Evolutionary conservation across 1,140 invertebrate species (phyloP).

Genomic region (Lepidurus packardi): DNA sequence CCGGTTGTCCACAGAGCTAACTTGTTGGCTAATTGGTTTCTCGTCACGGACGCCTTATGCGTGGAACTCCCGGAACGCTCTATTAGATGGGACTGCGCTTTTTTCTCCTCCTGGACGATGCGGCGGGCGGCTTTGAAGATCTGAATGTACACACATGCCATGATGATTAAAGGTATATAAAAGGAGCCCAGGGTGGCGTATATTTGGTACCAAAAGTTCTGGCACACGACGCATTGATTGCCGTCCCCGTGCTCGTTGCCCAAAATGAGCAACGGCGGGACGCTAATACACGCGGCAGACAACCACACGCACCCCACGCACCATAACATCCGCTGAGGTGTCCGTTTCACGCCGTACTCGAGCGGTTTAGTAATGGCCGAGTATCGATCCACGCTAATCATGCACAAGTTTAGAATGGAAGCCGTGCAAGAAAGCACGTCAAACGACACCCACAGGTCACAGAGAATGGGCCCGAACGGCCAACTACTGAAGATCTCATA

Average conservation of each 20-base stretch:
- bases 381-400: conserved; percentile 84
- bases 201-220: conserved; percentile 75
- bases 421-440: conserved; percentile 60
- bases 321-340: conserved; percentile 71
- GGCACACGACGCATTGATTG: conserved; percentile 68
- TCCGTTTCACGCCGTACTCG: conserved; percentile 80
- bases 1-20: conserved; percentile 5
- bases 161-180: conserved; percentile 80
- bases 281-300: conserved; percentile 77
- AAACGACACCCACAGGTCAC: conserved; percentile 56
- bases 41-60: background rate
- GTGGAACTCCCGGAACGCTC: background rate
- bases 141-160: conserved; percentile 84
- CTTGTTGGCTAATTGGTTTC: conserved; percentile 22
- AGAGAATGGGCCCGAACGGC: conserved; percentile 75
- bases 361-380: conserved; percentile 86
- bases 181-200: conserved; percentile 85
- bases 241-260: conserved; percentile 74
- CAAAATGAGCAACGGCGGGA: conserved; percentile 78
- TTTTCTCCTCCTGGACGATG: conserved; percentile 75
- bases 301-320: conserved; percentile 85
- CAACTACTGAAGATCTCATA: conserved; percentile 70
- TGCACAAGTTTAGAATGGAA: conserved; percentile 84
- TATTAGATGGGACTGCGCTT: conserved; percentile 71
- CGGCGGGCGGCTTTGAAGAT: conserved; percentile 77